phyloP scores from a whole-genome alignment of 2,113 vertebrate genomes.

The Xiphorhynchus elegans region DNA sequence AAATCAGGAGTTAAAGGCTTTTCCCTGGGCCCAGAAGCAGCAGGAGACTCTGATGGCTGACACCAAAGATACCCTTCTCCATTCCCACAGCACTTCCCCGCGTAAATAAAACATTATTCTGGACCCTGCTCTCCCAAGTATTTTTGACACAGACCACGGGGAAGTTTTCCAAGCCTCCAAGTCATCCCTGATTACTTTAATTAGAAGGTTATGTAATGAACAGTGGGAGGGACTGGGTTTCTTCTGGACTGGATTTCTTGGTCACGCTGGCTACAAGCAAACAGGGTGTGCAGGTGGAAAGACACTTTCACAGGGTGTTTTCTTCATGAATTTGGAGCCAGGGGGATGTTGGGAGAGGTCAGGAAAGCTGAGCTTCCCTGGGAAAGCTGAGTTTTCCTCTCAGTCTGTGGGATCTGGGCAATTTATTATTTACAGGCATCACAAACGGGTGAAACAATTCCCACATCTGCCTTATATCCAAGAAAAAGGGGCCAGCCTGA shows the following conservation, averaged over 20 bases:
- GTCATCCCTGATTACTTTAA: neutral
- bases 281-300: neutral
- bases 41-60: neutral
- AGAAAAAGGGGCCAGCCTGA: accelerated
- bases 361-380: neutral
- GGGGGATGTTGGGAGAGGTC: neutral
- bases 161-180: neutral
- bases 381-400: neutral
- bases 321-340: neutral
- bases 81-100: neutral
- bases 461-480: neutral
- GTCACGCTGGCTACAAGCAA: neutral
- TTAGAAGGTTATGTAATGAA: neutral
- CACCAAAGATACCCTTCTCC: neutral
- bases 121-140: neutral
- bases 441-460: neutral
- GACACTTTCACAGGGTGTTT: accelerated
- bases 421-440: neutral
- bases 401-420: neutral
- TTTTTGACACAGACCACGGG: neutral
- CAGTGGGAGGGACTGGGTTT: neutral
- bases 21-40: neutral
- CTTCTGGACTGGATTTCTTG: neutral
- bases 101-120: neutral
- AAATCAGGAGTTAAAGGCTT: neutral